Evolutionary conservation across 2,888 invertebrate genomes (phyloP).

Genomic region (Phaonia tiefii): DNA sequence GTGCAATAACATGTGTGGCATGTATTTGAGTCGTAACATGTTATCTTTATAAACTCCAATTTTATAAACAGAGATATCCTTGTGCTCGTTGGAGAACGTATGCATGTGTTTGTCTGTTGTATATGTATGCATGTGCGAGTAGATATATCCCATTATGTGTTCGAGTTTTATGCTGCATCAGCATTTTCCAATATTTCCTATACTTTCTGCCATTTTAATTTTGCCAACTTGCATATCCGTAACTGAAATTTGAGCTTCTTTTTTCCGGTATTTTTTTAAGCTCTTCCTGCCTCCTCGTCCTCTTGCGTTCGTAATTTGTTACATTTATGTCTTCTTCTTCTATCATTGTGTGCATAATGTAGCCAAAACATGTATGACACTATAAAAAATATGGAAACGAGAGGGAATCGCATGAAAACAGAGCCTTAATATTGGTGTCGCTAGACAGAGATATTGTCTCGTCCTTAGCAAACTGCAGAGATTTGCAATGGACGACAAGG

Average conservation of each 20-base stretch:
- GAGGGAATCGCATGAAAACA: constrained; percentile 7
- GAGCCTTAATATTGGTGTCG: constrained; percentile 11
- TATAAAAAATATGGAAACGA: constrained; percentile 40
- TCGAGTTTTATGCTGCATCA: constrained; percentile 52
- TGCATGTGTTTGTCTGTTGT: background rate
- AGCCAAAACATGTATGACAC: constrained; percentile 36
- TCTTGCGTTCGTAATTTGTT: constrained; percentile 44
- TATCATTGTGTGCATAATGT: constrained; percentile 42
- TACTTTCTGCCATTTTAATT: constrained; percentile 43
- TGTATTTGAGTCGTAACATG: constrained; percentile 39
- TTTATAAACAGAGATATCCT: constrained; percentile 52
- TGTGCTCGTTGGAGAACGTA: background rate
- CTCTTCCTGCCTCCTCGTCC: background rate
- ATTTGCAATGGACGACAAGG: background rate
- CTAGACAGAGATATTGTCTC: constrained; percentile 15
- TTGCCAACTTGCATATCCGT: constrained; percentile 59
- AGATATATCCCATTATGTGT: no score
- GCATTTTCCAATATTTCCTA: constrained; percentile 61
- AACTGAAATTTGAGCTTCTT: constrained; percentile 53
- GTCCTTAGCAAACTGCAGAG: background rate
- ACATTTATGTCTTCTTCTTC: constrained; percentile 54
- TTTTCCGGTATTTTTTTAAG: constrained; percentile 15
- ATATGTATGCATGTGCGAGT: no score
- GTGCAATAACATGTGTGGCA: background rate
- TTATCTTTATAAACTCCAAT: constrained; percentile 61